Conservation (phyloP, 2,113 vertebrate species). For the Hippocampus mohnikei region DNA sequence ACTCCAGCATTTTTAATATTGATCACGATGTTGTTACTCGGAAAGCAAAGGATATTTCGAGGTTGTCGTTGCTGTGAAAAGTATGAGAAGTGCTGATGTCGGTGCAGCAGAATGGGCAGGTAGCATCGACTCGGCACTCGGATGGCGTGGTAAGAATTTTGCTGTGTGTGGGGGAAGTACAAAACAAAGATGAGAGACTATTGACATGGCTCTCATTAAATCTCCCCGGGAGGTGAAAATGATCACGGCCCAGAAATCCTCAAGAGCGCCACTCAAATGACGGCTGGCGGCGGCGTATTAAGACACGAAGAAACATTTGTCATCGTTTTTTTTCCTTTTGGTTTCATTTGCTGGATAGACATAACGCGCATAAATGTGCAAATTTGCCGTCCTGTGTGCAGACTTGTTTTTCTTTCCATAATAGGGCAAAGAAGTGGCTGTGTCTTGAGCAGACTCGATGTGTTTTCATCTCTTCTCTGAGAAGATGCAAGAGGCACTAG, state of each 20-base stretch:
- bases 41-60: no score
- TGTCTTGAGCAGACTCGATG: slow-evolving; percentile 4
- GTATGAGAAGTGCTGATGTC: no score
- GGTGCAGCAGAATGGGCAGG: background rate
- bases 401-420: background rate
- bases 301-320: slow-evolving; percentile 33
- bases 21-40: no score
- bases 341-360: slow-evolving; percentile 14
- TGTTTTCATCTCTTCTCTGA: slow-evolving; percentile 6
- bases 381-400: background rate
- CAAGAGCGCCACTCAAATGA: slow-evolving; percentile 29
- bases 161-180: background rate
- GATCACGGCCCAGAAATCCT: slow-evolving; percentile 19
- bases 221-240: slow-evolving; percentile 21
- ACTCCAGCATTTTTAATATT: no score
- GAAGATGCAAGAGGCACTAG: background rate
- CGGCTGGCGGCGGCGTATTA: slow-evolving; percentile 26
- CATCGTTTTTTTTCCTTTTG: background rate
- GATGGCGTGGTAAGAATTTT: background rate
- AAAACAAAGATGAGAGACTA: slow-evolving; percentile 16
- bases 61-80: no score
- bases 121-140: slow-evolving; percentile 3
- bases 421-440: slow-evolving; percentile 29
- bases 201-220: slow-evolving; percentile 16
- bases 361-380: no score